Conservation (phyloP, 2,888 invertebrate species). For the Panorpa germanica region DNA sequence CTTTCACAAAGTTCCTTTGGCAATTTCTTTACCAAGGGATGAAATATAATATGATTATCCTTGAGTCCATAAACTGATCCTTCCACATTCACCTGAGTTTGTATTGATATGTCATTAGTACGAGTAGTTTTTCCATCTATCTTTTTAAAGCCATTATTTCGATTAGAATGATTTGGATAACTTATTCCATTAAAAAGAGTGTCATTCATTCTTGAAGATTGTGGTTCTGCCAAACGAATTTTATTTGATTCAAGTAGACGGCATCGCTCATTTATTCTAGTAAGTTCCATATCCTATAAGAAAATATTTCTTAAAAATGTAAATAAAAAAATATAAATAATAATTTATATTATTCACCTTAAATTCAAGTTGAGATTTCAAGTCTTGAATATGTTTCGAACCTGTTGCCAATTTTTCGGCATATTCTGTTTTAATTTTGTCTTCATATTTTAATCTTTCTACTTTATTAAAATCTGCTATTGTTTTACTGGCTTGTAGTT, state of each 20-base stretch:
- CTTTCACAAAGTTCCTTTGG: too few relatives aligned
- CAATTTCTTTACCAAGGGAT: too few relatives aligned
- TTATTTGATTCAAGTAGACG: conserved; percentile 27
- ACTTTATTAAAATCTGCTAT: conserved; percentile 26
- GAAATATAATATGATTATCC: too few relatives aligned
- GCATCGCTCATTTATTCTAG: conserved; percentile 33
- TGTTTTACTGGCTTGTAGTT: conserved; percentile 28
- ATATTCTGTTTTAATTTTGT: conserved; percentile 30
- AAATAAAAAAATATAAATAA: conserved; percentile 1
- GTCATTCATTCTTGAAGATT: conserved; percentile 20
- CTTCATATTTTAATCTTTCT: conserved; percentile 26
- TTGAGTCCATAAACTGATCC: too few relatives aligned
- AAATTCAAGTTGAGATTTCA: conserved; percentile 33
- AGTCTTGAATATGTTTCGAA: conserved; percentile 25
- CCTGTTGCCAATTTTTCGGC: conserved; percentile 25
- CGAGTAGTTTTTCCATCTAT: too few relatives aligned
- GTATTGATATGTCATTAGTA: too few relatives aligned
- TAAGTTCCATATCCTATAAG: conserved; percentile 35
- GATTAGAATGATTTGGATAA: too few relatives aligned
- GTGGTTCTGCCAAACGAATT: conserved; percentile 20
- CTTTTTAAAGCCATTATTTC: too few relatives aligned
- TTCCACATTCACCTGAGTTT: too few relatives aligned
- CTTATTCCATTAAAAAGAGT: too few relatives aligned
- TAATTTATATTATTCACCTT: conserved; percentile 23
- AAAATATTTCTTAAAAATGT: neutral